Evolutionary conservation across 2,113 vertebrate species (phyloP).

Genomic region (Cottus gobio): DNA sequence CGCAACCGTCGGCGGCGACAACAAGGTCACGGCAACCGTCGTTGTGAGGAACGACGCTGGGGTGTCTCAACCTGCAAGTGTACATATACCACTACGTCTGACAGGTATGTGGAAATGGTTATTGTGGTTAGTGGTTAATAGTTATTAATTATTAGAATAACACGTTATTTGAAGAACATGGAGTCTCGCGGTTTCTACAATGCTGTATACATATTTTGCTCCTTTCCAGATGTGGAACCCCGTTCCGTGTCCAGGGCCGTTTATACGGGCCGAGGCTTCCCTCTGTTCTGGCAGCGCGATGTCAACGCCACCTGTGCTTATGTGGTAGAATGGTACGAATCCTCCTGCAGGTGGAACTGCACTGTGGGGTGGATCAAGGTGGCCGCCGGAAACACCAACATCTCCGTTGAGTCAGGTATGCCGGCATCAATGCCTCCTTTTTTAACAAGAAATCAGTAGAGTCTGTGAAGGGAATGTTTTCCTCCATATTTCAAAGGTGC

Average conservation of each 20-base stretch:
- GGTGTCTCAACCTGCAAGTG: conserved; percentile 60
- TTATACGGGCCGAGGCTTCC: conserved; percentile 54
- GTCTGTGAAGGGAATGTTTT: conserved; percentile 11
- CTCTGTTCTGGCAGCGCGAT: conserved; percentile 71
- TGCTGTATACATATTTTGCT: neutral
- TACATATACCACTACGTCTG: conserved; percentile 55
- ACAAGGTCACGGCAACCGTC: conserved; percentile 61
- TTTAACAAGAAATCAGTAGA: neutral
- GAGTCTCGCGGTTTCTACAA: neutral
- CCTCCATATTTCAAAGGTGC: neutral
- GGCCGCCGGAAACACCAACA: conserved; percentile 61
- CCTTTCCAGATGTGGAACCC: conserved; percentile 60
- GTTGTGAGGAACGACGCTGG: conserved; percentile 67
- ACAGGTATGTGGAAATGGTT: conserved; percentile 70
- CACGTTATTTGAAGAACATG: neutral
- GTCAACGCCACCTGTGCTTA: conserved; percentile 68
- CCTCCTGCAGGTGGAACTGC: conserved; percentile 64
- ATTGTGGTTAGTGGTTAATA: too few relatives aligned
- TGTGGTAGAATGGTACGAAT: conserved; percentile 78
- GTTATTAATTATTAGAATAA: too few relatives aligned
- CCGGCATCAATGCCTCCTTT: neutral
- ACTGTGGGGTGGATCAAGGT: conserved; percentile 77
- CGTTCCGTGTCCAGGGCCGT: conserved; percentile 25
- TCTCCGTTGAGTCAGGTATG: conserved; percentile 75
- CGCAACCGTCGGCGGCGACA: conserved; percentile 11